Percentiles rank a stretch among this genome's conserved stretches.
These are phyloP conservation scores for Lutjanus argentimaculatus DNA, from an alignment of 2,797 vertebrate species.

Conservation along the genomic window DNA sequence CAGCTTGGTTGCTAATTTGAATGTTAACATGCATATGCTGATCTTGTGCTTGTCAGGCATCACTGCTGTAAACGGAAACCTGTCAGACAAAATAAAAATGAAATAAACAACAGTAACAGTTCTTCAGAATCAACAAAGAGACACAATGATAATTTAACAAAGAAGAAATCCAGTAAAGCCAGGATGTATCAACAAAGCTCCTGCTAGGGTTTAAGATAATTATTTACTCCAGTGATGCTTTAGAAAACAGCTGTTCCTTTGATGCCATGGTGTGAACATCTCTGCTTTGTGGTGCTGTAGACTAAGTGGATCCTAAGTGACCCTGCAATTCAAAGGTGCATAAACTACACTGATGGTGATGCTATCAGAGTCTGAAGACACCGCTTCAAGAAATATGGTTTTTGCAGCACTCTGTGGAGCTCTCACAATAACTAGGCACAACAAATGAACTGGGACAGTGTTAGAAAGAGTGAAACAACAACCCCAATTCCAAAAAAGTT, in stretches of 20 bases:
- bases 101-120: not conserved
- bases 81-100: not conserved
- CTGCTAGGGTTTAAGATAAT: not conserved
- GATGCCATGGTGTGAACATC: not conserved
- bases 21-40: constrained; percentile 12
- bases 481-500: too few relatives aligned
- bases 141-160: not conserved
- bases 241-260: constrained; percentile 7
- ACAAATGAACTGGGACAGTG: constrained; percentile 1
- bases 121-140: not conserved
- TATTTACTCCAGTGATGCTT: not conserved
- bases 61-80: not conserved
- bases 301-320: not conserved
- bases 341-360: constrained; percentile 16
- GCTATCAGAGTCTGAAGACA: constrained; percentile 6
- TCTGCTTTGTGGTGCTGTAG: not conserved
- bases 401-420: not conserved
- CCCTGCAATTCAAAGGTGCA: constrained; percentile 3
- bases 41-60: not conserved
- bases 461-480: constrained; percentile 1
- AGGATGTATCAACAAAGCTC: not conserved
- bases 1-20: constrained; percentile 7
- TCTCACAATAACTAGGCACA: not conserved
- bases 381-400: not conserved
- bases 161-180: not conserved